A percentile compares a stretch with the other conserved stretches of the same genome.
Evolutionary conservation across 2,113 vertebrate species (phyloP).

Genomic region (Rhipidura dahli): DNA sequence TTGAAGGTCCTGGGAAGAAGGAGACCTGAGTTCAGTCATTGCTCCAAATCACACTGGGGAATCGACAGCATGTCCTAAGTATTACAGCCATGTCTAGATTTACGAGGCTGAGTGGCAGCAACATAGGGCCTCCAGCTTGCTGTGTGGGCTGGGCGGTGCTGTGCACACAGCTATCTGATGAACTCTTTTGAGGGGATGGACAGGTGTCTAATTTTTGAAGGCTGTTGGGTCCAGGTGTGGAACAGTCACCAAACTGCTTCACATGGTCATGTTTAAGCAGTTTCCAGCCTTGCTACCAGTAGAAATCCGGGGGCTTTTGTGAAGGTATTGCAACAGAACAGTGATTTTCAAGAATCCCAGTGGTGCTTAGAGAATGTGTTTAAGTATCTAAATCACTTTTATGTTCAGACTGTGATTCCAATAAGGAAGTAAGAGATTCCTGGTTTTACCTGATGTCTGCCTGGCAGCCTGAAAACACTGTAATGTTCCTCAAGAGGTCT

Average conservation of each 20-base stretch:
- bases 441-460: not conserved
- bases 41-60: not conserved
- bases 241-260: not conserved
- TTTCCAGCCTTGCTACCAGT: not conserved
- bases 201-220: not conserved
- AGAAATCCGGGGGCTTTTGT: not conserved
- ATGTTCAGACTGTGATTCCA: not conserved
- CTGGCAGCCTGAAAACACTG: not conserved
- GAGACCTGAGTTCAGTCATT: not conserved
- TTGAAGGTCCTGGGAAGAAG: not conserved
- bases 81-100: not conserved
- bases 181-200: not conserved
- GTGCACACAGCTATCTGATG: not conserved
- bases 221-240: not conserved
- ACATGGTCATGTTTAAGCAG: not conserved
- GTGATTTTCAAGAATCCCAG: not conserved
- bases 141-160: not conserved
- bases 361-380: not conserved
- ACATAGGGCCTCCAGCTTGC: not conserved
- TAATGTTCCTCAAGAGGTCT: not conserved
- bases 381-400: not conserved
- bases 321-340: not conserved
- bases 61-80: not conserved
- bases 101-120: not conserved
- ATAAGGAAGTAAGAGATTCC: not conserved